Evolutionary conservation across 1,140 invertebrate species (phyloP).

Genomic region (Caerostris extrusa): DNA sequence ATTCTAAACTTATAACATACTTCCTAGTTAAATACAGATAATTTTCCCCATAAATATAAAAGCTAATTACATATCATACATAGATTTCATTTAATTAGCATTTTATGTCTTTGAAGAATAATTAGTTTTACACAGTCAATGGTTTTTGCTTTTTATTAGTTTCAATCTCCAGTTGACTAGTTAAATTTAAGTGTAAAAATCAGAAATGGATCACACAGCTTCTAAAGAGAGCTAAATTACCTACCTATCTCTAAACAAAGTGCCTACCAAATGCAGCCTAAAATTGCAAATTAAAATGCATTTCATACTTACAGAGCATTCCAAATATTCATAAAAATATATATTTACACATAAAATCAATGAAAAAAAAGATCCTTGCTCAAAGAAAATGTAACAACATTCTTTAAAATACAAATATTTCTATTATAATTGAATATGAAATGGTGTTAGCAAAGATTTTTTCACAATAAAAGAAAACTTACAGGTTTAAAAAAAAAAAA

Average conservation of each 20-base stretch:
- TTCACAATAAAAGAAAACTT: too few species aligned
- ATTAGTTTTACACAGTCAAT: conserved; percentile 41
- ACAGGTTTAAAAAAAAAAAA: too few species aligned
- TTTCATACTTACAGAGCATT: conserved; percentile 11
- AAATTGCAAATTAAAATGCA: conserved; percentile 40
- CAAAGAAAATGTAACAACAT: too few species aligned
- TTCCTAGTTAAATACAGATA: conserved; percentile 77
- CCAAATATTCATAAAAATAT: conserved; percentile 21
- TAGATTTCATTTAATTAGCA: conserved; percentile 62
- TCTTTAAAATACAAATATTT: too few species aligned
- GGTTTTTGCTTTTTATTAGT: background rate
- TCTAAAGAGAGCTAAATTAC: conserved; percentile 52
- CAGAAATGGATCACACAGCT: conserved; percentile 58
- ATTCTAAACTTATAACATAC: conserved; percentile 77
- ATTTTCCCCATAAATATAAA: conserved; percentile 72
- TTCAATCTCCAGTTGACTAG: conserved; percentile 64
- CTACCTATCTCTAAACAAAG: background rate
- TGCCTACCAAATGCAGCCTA: conserved; percentile 58
- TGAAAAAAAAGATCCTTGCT: conserved; percentile 5
- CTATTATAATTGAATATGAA: too few species aligned
- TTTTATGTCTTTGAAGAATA: conserved; percentile 54
- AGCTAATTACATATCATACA: conserved; percentile 67
- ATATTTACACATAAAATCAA: conserved; percentile 15
- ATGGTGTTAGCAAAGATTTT: too few species aligned
- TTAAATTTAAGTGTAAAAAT: conserved; percentile 50